Evolutionary conservation across 2,797 vertebrate genomes (phyloP).

Genomic region (Poliocrania exsul): DNA sequence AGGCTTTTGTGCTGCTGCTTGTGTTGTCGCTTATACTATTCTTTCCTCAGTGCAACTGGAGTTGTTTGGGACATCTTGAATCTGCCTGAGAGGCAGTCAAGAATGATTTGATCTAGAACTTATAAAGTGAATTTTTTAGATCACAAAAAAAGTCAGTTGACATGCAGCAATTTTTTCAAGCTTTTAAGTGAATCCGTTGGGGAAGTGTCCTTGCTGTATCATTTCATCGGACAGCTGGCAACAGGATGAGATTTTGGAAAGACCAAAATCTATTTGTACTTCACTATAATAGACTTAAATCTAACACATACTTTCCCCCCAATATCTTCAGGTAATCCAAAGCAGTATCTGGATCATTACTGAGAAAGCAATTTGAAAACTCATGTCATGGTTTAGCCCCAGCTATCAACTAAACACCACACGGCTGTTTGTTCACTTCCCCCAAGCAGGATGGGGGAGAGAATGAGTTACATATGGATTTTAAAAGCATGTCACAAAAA

Average conservation of each 20-base stretch:
- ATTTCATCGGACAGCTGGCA: neutral
- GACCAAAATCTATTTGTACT: neutral
- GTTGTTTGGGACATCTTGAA: neutral
- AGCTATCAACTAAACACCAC: neutral
- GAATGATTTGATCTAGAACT: neutral
- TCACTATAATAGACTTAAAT: neutral
- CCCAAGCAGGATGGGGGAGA: neutral
- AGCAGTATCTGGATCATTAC: neutral
- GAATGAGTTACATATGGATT: neutral
- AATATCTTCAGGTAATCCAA: neutral
- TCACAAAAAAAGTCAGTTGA: neutral
- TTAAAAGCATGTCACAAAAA: neutral
- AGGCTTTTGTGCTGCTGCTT: neutral
- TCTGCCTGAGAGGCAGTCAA: neutral
- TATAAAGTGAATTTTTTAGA: neutral
- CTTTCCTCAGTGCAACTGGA: neutral
- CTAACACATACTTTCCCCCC: too few species aligned
- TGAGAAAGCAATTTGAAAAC: neutral
- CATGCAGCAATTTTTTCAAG: neutral
- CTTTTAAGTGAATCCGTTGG: neutral
- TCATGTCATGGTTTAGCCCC: neutral
- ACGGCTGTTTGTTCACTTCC: neutral
- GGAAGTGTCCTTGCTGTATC: neutral
- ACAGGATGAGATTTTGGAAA: neutral
- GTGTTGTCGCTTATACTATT: neutral